Evolutionary conservation across 2,888 invertebrate species (phyloP).

Genomic region (Melinopterus prodromus): DNA sequence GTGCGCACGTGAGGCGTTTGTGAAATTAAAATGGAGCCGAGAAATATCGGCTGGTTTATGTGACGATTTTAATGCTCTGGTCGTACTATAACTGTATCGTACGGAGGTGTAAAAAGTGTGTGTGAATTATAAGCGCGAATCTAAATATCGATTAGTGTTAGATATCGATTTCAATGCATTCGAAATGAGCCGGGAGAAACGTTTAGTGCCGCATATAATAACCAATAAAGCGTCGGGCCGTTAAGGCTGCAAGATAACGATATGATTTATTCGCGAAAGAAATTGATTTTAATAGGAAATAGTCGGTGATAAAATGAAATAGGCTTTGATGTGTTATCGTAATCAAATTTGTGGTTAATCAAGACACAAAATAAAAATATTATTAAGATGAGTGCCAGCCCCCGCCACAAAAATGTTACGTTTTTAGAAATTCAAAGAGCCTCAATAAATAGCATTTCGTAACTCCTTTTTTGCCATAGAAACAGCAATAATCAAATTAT

Average conservation of each 20-base stretch:
- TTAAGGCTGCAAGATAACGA: neutral
- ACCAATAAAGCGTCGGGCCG: neutral
- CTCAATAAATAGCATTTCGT: too few relatives aligned
- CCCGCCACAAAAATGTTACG: too few relatives aligned
- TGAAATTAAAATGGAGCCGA: neutral
- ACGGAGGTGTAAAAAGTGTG: constrained; percentile 5
- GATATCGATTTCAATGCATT: constrained; percentile 26
- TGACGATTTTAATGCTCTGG: neutral
- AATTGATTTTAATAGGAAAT: neutral
- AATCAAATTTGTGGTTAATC: neutral
- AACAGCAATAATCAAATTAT: too few relatives aligned
- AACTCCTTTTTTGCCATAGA: too few relatives aligned
- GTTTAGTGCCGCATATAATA: constrained; percentile 4
- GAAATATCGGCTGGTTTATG: neutral
- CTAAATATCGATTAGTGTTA: constrained; percentile 24
- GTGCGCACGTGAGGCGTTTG: neutral
- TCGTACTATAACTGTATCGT: neutral
- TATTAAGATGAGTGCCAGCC: too few relatives aligned
- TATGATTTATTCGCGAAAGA: constrained; percentile 4
- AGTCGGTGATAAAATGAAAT: neutral
- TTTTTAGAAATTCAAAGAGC: too few relatives aligned
- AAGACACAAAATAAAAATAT: neutral
- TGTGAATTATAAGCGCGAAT: constrained; percentile 21
- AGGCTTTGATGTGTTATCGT: neutral
- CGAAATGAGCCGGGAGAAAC: constrained; percentile 17